A percentile compares a stretch with the other conserved stretches of the same genome.
Evolutionary conservation across 2,888 invertebrate genomes (phyloP).

Genomic region (Lasioglossum pauxillum): DNA sequence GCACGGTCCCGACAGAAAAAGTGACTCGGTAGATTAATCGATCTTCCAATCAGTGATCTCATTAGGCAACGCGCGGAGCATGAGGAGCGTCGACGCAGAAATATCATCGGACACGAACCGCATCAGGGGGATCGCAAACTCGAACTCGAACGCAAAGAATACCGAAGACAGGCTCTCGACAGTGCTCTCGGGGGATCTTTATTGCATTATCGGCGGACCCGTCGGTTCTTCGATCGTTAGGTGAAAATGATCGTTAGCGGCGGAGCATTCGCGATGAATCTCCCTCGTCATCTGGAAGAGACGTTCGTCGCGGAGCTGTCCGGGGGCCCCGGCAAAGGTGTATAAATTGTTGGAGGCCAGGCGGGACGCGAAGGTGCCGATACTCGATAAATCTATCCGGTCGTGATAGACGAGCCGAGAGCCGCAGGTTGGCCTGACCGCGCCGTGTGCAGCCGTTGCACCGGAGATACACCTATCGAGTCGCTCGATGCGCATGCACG

Average conservation of each 20-base stretch:
- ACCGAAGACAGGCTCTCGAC: slow-evolving; percentile 47
- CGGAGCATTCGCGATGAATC: slow-evolving; percentile 54
- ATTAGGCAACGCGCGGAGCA: background rate
- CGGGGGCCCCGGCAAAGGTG: slow-evolving; percentile 60
- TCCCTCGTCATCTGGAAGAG: slow-evolving; percentile 64
- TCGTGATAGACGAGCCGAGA: slow-evolving; percentile 79
- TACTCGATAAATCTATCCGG: slow-evolving; percentile 81
- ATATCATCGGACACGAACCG: slow-evolving; percentile 26
- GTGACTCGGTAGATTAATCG: slow-evolving; percentile 15
- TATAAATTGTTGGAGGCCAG: slow-evolving; percentile 74
- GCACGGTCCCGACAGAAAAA: background rate
- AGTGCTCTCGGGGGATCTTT: slow-evolving; percentile 42
- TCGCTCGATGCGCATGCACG: slow-evolving; percentile 49
- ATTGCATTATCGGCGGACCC: slow-evolving; percentile 56
- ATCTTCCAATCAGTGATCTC: slow-evolving; percentile 14
- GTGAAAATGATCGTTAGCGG: slow-evolving; percentile 65
- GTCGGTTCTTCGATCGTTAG: slow-evolving; percentile 51
- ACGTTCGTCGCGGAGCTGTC: slow-evolving; percentile 65
- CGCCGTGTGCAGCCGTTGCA: slow-evolving; percentile 46
- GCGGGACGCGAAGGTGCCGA: slow-evolving; percentile 78
- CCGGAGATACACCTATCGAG: slow-evolving; percentile 39
- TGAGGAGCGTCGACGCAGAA: slow-evolving; percentile 12
- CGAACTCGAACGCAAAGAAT: slow-evolving; percentile 24
- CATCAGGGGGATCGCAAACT: background rate
- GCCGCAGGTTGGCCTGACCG: slow-evolving; percentile 59